Conservation (phyloP, 1,140 invertebrate genomes). For the Macrotrachela quadricornifera region DNA sequence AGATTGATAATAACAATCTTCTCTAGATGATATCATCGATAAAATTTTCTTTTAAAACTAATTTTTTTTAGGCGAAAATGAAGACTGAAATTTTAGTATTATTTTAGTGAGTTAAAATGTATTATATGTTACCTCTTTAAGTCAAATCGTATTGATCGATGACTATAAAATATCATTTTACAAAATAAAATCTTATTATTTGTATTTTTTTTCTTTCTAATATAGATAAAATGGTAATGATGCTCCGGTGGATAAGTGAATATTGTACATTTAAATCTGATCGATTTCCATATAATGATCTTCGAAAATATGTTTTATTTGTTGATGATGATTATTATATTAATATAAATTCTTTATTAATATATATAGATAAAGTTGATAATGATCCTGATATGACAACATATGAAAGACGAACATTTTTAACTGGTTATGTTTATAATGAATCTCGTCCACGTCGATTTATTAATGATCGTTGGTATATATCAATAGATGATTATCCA, state of each 20-base stretch:
- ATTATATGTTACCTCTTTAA: too few relatives aligned
- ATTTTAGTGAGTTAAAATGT: too few relatives aligned
- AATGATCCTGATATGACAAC: not conserved
- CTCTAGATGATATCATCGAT: too few relatives aligned
- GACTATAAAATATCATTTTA: too few relatives aligned
- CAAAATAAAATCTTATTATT: too few relatives aligned
- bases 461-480: slow-evolving; percentile 1
- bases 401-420: not conserved
- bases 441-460: slow-evolving; percentile 1
- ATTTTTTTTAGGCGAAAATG: too few relatives aligned
- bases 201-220: not conserved
- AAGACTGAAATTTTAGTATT: too few relatives aligned
- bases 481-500: slow-evolving; percentile 6
- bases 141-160: too few relatives aligned
- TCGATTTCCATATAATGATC: not conserved
- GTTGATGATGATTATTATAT: slow-evolving; percentile 7
- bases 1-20: too few relatives aligned
- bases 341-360: not conserved
- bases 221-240: slow-evolving; percentile 4
- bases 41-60: too few relatives aligned
- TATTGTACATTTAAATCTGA: slow-evolving; percentile 2
- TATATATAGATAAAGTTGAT: slow-evolving; percentile 1
- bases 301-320: not conserved
- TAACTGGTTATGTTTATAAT: slow-evolving; percentile 3
- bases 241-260: not conserved